Evolutionary conservation across 2,888 invertebrate species (phyloP), one percentile per base, ranked within the genome.

Genomic region (Amorpha juglandis): DNA sequence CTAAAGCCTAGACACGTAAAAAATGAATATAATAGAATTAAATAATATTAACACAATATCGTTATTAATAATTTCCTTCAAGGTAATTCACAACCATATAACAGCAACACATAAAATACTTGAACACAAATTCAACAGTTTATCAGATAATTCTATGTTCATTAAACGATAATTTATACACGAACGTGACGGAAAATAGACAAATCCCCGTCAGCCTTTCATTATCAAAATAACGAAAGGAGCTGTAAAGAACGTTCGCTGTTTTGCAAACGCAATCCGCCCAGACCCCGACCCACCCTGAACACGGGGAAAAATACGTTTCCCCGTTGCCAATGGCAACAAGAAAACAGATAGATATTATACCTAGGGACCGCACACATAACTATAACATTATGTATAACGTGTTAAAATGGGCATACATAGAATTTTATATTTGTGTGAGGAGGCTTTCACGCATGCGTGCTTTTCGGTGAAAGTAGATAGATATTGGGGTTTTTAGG

Each of bases 371-470:
- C 84, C 69, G 72, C 63, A 58, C 58, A 63, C 51, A 63, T 58
- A 58, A 58, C 55, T 50, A 64, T 67, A 63, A 62, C 38, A 63
- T 63, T 14, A 45, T 9, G 50, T 66, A 52, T 38, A 63, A 63
- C 63, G 53, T 65, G 68, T 63, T 65, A 84, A 87, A 88, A 85
- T 85, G 80, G 81, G 82, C 84, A 88, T 87, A 88, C 79, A 87
- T 83, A 85, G 77, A 73, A 70, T 77, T 78, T 77, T 81, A 81
- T 84, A 82, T 83, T 83, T 71, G 75, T 88, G 84, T 89, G 89
- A 89, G 84, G 82, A 87, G 87, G 87, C 90, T 89, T 90, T 90
- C 83, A 93, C 92, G 92, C 92, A 93, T 92, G 92, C 92, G 92
- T 93, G 86, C 81, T 83, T 90, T 88, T 86, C 84, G 80, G 78